Evolutionary conservation across 2,113 vertebrate genomes (phyloP).

Genomic region (Channa argus): DNA sequence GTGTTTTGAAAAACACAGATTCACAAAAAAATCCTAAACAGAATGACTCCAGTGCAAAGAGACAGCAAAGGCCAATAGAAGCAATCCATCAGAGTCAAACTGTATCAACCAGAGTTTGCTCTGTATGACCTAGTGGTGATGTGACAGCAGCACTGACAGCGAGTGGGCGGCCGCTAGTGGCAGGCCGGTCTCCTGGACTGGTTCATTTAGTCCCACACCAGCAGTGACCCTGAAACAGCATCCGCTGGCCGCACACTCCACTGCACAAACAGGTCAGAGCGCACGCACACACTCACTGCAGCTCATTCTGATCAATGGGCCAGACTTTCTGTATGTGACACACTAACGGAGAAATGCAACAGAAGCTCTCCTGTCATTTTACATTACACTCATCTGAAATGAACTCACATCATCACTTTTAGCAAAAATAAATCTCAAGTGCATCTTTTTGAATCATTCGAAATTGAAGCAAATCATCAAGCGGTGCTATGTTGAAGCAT

Average conservation of each 20-base stretch:
- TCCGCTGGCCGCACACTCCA: constrained; percentile 77
- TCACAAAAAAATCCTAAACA: neutral
- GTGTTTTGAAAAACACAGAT: neutral
- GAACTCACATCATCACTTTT: neutral
- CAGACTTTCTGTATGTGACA: constrained; percentile 61
- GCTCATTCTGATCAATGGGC: constrained; percentile 70
- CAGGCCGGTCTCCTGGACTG: constrained; percentile 65
- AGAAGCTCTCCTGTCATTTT: constrained; percentile 45
- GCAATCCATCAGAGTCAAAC: constrained; percentile 65
- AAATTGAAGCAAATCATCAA: neutral
- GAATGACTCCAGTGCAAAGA: constrained; percentile 7
- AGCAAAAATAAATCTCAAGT: neutral
- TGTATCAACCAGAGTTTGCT: constrained; percentile 35
- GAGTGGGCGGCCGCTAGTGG: constrained; percentile 55
- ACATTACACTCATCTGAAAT: constrained; percentile 41
- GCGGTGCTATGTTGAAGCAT: neutral
- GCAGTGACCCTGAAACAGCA: constrained; percentile 81
- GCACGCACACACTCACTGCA: constrained; percentile 45
- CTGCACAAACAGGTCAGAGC: constrained; percentile 81
- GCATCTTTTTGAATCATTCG: neutral
- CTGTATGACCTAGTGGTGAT: constrained; percentile 54
- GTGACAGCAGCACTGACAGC: constrained; percentile 66
- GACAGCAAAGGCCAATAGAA: constrained; percentile 32
- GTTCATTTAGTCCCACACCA: constrained; percentile 76
- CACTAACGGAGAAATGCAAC: constrained; percentile 50